Conservation (phyloP, 2,797 vertebrate species). For the Orientallactaga sibirica region DNA sequence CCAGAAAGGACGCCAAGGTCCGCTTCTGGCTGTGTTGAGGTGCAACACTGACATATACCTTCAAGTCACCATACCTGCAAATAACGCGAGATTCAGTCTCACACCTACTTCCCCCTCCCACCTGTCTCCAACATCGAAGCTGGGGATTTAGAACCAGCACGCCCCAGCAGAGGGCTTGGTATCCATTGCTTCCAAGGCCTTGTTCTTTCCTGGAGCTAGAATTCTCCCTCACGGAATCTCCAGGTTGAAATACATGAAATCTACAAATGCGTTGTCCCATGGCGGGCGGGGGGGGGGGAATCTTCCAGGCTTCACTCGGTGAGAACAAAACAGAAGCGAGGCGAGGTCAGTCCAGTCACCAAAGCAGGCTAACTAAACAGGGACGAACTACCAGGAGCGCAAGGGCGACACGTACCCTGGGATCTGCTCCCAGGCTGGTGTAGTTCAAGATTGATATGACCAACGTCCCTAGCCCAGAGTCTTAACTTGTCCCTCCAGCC, state of each 20-base stretch:
- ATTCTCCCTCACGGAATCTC: not conserved
- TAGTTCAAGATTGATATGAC: not conserved
- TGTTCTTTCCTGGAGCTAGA: not conserved
- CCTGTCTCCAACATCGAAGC: not conserved
- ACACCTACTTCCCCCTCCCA: not conserved
- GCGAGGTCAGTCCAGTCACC: not conserved
- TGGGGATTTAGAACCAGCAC: not conserved
- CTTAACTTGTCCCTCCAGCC: not conserved
- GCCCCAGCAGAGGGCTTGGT: not conserved
- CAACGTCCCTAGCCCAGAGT: not conserved
- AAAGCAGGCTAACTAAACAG: not conserved
- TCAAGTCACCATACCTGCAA: not conserved
- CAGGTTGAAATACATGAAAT: not conserved
- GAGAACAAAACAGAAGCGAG: conserved; percentile 5
- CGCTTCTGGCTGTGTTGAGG: not conserved
- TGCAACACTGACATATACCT: not conserved
- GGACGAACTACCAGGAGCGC: not conserved
- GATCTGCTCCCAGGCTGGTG: not conserved
- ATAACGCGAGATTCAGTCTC: conserved; percentile 4
- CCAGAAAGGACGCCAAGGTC: conserved; percentile 49
- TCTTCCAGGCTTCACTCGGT: not conserved
- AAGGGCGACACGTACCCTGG: not conserved
- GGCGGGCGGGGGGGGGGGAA: not conserved
- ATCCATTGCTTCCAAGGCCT: not conserved
- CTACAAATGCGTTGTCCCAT: not conserved